Conservation (phyloP, 1,140 invertebrate genomes). For the Brachionus sp. region DNA sequence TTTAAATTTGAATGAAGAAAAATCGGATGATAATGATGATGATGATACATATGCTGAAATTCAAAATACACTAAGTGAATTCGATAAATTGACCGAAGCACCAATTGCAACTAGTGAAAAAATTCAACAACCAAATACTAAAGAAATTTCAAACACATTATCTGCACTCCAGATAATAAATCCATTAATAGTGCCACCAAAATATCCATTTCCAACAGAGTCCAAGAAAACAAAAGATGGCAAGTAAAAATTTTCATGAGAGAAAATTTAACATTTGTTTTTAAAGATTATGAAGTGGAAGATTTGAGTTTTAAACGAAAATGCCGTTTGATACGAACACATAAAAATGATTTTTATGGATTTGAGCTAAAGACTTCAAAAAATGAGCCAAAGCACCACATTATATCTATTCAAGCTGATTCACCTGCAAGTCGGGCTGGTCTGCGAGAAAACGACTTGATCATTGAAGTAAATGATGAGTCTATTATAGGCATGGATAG, state of each 20-base stretch:
- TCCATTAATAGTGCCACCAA: constrained; percentile 1
- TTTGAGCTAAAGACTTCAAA: constrained; percentile 30
- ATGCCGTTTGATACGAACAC: background rate
- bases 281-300: background rate
- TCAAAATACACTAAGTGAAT: background rate
- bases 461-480: constrained; percentile 33
- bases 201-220: background rate
- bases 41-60: constrained; percentile 20
- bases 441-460: constrained; percentile 11
- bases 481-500: background rate
- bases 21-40: background rate
- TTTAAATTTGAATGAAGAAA: background rate
- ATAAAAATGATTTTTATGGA: constrained; percentile 26
- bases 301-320: background rate
- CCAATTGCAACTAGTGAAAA: background rate
- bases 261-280: background rate
- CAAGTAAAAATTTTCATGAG: background rate
- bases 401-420: background rate
- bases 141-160: background rate
- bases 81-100: constrained; percentile 12
- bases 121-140: background rate
- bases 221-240: background rate
- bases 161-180: background rate
- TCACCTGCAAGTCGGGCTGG: constrained; percentile 18
- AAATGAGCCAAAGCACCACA: background rate